Base-by-base conservation (phyloP, 2,888 invertebrate genomes). In the Apamea sordens region DNA sequence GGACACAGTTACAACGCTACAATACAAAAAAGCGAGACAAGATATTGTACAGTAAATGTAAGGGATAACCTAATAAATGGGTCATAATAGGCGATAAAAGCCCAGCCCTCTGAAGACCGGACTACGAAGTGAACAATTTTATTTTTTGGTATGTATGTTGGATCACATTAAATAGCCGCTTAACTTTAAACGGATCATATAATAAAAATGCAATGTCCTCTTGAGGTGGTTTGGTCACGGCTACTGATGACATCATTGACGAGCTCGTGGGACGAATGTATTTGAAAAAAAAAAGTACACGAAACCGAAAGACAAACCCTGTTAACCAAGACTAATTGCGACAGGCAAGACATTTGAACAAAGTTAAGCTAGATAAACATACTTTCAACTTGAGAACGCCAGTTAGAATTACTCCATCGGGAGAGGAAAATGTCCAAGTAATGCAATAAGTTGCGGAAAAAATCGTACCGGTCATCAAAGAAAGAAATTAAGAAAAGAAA, bases 321-420 rank as follows among this genome's bases (percentile, higher is more conserved):
- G 71, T 65, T 41, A 81, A 65, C 61, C 44, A 81, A 81, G 81
- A 84, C 81, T 73, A 81, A 85, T 77, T 69, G 47, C 71, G 71
- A 74, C 61, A 64, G 53, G 44, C 71, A 76, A 80, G 28, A 72
- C 77, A 77, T 73, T 84, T 65, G 24, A 77, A 75, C 72, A 73
- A 73, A 81, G 80, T 76, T 89, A 87, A 69, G 36, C 61, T 88
- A 87, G 79, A 88, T 87, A 91, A 90, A 90, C 74, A 65, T 63
- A 59, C 81, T 73, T 83, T 56, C 50, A 70, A 65, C 64, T 75
- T 64, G 32, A 68, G 18, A 53, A 44, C 7, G 41, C 69, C 53
- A 32, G 56, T 47, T 61, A 47, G 24, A 70, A 79, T 64, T 50
- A 53, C 53, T 74, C 47, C 70, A 65, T 50, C 21, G 65, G 47